Evolutionary conservation across 2,797 vertebrate species (phyloP).

Genomic region (Sebastes goodei): DNA sequence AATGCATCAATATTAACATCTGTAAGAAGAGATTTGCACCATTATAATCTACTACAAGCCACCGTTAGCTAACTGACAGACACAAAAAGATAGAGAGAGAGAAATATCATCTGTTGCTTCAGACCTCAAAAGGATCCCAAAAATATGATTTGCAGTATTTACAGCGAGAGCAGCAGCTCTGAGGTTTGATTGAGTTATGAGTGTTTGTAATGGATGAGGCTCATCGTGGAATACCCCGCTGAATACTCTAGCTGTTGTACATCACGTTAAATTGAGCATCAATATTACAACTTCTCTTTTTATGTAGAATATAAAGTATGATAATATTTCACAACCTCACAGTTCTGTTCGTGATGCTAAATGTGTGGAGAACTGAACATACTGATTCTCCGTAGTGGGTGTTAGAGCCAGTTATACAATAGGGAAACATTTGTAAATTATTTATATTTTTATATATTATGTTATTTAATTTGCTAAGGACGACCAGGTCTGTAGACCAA

Average conservation of each 20-base stretch:
- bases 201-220: constrained; percentile 22
- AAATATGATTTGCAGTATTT: constrained; percentile 23
- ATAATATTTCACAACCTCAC: neutral
- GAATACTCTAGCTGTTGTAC: neutral
- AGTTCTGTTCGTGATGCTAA: no score
- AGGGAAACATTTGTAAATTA: neutral
- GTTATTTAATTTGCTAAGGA: neutral
- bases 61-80: neutral
- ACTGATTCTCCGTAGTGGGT: neutral
- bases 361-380: neutral
- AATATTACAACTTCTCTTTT: neutral
- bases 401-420: neutral
- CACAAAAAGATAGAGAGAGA: neutral
- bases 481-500: no score
- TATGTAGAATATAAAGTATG: neutral
- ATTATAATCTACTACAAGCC: neutral
- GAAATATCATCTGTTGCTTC: constrained; percentile 19
- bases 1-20: constrained; percentile 2
- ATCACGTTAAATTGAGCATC: neutral
- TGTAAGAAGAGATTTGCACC: constrained; percentile 5
- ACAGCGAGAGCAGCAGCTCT: constrained; percentile 1
- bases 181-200: constrained; percentile 22
- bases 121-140: constrained; percentile 8
- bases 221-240: neutral
- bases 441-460: neutral